phyloP scores from a whole-genome alignment of 2,888 invertebrate species.

The Drosophila merina region DNA sequence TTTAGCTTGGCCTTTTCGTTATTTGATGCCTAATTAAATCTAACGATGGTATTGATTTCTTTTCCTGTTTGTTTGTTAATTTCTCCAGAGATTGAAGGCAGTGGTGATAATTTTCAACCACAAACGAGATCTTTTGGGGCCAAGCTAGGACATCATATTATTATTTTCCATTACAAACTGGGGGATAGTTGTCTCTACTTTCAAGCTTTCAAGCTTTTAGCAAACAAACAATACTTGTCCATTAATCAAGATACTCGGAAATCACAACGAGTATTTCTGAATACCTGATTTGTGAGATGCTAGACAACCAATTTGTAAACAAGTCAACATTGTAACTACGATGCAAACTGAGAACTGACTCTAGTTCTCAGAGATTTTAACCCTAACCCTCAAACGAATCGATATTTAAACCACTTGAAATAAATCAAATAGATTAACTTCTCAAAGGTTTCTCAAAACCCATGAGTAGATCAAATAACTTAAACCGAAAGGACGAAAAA shows the following conservation, averaged over 20 bases:
- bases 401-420: slow-evolving; percentile 1
- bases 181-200: too few species aligned
- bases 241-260: too few species aligned
- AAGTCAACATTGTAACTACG: too few species aligned
- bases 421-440: slow-evolving; percentile 1
- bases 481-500: slow-evolving; percentile 1
- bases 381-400: background rate
- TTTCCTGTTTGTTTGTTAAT: slow-evolving; percentile 12
- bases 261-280: too few species aligned
- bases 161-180: background rate
- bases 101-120: slow-evolving; percentile 50
- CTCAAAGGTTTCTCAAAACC: background rate
- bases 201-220: too few species aligned
- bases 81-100: slow-evolving; percentile 5
- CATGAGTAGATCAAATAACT: slow-evolving; percentile 1
- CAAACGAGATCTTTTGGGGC: slow-evolving; percentile 5
- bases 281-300: background rate
- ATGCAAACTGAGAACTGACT: too few species aligned
- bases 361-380: background rate
- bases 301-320: background rate
- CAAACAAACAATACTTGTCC: too few species aligned
- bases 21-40: slow-evolving; percentile 82
- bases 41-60: slow-evolving; percentile 77
- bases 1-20: slow-evolving; percentile 72
- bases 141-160: slow-evolving; percentile 4